These are phyloP conservation scores for Sebastes glaucus DNA, from an alignment of 2,797 vertebrate genomes.

Conservation along the genomic window DNA sequence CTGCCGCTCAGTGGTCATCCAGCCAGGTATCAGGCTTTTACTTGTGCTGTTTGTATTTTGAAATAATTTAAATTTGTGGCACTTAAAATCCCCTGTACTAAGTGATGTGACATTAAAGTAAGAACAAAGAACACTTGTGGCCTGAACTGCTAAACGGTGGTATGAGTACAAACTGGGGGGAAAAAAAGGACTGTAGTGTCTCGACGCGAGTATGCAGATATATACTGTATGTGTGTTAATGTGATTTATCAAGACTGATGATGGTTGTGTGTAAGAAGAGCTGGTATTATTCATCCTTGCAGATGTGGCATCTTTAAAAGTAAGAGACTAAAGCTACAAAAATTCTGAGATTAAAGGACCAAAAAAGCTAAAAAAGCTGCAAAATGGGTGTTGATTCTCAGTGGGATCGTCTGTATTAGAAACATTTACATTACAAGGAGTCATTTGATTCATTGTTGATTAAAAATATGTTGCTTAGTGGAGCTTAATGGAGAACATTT, in stretches of 20 bases:
- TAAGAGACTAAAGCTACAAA: background rate
- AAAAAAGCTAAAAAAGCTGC: background rate
- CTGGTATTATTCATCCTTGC: background rate
- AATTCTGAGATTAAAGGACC: background rate
- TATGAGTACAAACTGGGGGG: background rate
- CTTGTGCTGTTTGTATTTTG: background rate
- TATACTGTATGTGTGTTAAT: background rate
- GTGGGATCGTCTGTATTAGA: background rate
- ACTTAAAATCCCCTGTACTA: background rate
- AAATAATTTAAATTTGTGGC: background rate
- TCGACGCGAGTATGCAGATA: background rate
- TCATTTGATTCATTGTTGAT: background rate
- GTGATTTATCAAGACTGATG: background rate
- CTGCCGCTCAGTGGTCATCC: conserved; percentile 96
- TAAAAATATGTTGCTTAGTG: background rate
- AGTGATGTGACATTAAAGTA: background rate
- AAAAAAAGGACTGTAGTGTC: background rate
- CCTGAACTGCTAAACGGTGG: background rate
- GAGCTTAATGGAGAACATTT: background rate
- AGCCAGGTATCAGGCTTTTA: conserved; percentile 85
- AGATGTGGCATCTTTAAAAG: background rate
- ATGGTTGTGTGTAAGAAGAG: background rate
- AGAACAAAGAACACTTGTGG: background rate
- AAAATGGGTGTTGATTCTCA: background rate
- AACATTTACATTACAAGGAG: background rate